A percentile compares a stretch with the other conserved stretches of the same genome.
Conservation (phyloP, 2,888 invertebrate species). For the Diarsia brunnea region DNA sequence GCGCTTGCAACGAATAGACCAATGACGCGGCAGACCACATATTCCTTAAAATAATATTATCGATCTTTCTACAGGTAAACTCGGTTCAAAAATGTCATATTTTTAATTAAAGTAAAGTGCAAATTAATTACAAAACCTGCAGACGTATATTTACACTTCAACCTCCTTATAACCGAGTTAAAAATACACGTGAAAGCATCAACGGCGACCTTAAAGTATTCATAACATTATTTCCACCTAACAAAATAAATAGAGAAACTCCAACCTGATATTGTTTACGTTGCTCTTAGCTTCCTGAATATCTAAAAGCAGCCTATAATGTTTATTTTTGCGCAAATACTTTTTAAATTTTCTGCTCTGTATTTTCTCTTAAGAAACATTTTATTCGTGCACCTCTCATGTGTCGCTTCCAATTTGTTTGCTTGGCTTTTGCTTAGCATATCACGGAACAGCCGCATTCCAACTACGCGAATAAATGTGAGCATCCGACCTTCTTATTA, state of each 20-base stretch:
- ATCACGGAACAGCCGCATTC: conserved; percentile 86
- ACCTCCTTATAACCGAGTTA: too few relatives aligned
- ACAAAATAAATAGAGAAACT: conserved; percentile 11
- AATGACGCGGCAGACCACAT: too few relatives aligned
- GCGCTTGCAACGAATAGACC: too few relatives aligned
- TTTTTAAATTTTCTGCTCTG: conserved; percentile 62
- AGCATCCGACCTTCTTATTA: conserved; percentile 79
- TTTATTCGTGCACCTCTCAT: conserved; percentile 75
- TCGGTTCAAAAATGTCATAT: background rate
- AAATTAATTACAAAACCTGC: background rate
- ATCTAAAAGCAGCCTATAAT: conserved; percentile 31
- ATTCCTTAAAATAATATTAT: background rate
- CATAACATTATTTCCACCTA: conserved; percentile 9
- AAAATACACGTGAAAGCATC: too few relatives aligned
- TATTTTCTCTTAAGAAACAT: conserved; percentile 73
- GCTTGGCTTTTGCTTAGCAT: conserved; percentile 88
- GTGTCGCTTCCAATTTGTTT: conserved; percentile 86
- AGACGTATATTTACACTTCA: background rate
- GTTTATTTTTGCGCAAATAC: conserved; percentile 58
- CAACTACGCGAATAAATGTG: conserved; percentile 82
- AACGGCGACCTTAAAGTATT: background rate
- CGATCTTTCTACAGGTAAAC: background rate
- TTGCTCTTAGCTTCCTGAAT: conserved; percentile 29
- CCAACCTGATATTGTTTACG: conserved; percentile 34
- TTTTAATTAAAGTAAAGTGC: background rate